phyloP scores from a whole-genome alignment of 2,888 invertebrate genomes.

The Drosophila robusta region DNA sequence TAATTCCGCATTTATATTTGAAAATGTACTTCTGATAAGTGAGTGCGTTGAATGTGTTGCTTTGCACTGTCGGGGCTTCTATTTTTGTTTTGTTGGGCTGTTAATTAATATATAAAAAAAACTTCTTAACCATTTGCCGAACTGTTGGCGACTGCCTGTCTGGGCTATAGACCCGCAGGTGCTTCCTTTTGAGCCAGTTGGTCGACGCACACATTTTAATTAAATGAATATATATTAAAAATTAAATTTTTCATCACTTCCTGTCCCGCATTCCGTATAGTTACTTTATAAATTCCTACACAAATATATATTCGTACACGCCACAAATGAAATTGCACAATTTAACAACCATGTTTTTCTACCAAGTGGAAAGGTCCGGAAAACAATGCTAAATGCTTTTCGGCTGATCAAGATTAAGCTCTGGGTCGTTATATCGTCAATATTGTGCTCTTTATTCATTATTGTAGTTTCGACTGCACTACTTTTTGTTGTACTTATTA shows the following conservation, averaged over 20 bases:
- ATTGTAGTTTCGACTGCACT: neutral
- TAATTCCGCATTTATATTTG: neutral
- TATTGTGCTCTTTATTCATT: neutral
- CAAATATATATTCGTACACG: neutral
- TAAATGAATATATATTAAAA: conserved; percentile 25
- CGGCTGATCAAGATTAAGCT: neutral
- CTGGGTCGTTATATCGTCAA: neutral
- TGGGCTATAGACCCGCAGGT: neutral
- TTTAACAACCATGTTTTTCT: neutral
- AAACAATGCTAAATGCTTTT: neutral
- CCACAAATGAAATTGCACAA: neutral
- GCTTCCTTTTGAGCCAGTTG: neutral
- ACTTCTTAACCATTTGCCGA: conserved; percentile 43
- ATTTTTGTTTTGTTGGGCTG: conserved; percentile 24
- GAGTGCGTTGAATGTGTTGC: conserved; percentile 9
- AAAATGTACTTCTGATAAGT: conserved; percentile 27
- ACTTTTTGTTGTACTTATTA: conserved; percentile 2
- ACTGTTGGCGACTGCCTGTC: conserved; percentile 18
- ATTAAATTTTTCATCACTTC: conserved; percentile 8
- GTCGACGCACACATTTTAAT: conserved; percentile 38
- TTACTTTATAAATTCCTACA: neutral
- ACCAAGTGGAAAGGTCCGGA: neutral
- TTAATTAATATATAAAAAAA: conserved; percentile 46
- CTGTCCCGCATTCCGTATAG: neutral
- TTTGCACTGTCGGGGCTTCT: neutral